Evolutionary conservation across 2,797 vertebrate species (phyloP).

Genomic region (Epinephelus malabaricus): DNA sequence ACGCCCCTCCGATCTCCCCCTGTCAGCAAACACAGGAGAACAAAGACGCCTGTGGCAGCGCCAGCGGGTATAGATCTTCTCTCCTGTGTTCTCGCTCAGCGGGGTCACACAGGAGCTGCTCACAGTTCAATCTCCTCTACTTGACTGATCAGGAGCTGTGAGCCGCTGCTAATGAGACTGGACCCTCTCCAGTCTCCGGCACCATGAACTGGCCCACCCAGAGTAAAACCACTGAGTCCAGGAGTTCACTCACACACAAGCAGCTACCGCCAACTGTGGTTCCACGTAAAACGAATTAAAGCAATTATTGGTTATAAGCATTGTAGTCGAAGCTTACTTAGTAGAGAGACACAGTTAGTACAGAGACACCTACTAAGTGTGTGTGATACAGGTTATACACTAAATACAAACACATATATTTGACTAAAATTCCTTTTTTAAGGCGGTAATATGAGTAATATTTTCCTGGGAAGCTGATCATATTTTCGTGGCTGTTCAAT

Average conservation of each 20-base stretch:
- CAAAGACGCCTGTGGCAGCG: conserved; percentile 79
- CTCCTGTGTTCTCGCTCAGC: conserved; percentile 79
- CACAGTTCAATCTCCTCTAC: conserved; percentile 77
- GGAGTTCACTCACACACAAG: background rate
- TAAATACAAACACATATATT: background rate
- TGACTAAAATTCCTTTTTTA: background rate
- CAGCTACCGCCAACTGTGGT: background rate
- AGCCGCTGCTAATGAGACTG: conserved; percentile 73
- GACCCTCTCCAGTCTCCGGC: conserved; percentile 59
- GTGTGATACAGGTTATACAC: background rate
- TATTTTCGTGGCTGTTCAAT: background rate
- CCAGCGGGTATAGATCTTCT: conserved; percentile 83
- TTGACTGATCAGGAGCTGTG: conserved; percentile 73
- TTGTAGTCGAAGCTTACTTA: background rate
- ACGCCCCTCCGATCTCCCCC: conserved; percentile 68
- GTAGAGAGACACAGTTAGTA: background rate
- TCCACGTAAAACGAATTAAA: background rate
- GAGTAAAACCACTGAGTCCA: conserved; percentile 19
- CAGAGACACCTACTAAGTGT: background rate
- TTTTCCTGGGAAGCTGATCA: background rate
- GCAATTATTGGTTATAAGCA: background rate
- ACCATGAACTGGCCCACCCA: conserved; percentile 54
- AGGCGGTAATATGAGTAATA: background rate
- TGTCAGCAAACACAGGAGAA: conserved; percentile 80
- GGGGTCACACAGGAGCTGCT: conserved; percentile 79